Base-by-base conservation (phyloP, 2,888 invertebrate species). In the Masnerella sp. region DNA sequence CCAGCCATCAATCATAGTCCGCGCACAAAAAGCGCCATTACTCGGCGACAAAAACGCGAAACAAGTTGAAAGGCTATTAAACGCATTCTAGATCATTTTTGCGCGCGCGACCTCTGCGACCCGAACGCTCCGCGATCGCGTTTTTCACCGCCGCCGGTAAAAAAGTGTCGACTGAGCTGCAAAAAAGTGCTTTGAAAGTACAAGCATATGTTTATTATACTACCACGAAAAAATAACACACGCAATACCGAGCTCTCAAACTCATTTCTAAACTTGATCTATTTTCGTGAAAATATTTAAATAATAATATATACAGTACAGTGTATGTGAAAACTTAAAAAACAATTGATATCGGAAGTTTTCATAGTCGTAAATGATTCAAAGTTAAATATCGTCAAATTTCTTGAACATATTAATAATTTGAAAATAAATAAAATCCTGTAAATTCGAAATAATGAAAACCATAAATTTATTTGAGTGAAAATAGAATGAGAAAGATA, bases 71-170 rank as follows among this genome's bases (percentile, higher is more conserved):
- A 64, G 62, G 56, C 54, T 70, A 58, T 64, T 51, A 70, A 64
- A 70, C 38, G 61, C 52, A 69, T 61, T 67, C 61, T 54, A 61
- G 61, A 69, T 61, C 61, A 69, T 61, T 69, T 52, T 52, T 51
- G 52, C 45, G 20, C 49, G 9, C 7, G n/a, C 20, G 49, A 70
- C 56, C 62, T 49, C 49, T 58, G 51, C 43, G 14, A 70, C 49
- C 47, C 58, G 32, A 40, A 61, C 59, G 22, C 61, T 61, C 28
- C 38, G 14, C 11, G 69, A 69, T 69, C 38, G 54, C 43, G 40
- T 58, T 70, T 70, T 70, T 73, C 49, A 20, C 34, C 49, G 30
- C 45, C 38, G 8, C 3, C 12, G 9, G 40, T 43, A 61, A 58
- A 69, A 64, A 62, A 12, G 68, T 68, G 40, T 51, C 54, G 62